Base-by-base conservation (phyloP, 2,113 vertebrate species). In the Cyprinodon variegatus region DNA sequence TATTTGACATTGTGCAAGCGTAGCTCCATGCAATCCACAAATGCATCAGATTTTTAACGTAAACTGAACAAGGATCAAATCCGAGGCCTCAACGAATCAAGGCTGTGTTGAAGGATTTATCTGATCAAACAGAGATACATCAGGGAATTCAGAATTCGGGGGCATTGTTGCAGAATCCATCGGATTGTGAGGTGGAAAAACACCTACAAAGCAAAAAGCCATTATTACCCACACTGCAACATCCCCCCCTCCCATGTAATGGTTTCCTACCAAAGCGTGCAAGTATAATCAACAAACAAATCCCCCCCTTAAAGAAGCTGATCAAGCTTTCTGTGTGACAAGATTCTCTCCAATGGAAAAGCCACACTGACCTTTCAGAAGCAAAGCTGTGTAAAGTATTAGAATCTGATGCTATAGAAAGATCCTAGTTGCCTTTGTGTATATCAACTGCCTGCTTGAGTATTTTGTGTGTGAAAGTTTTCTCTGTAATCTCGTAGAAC, bases 361-460 rank as follows among this genome's bases (percentile, higher is more conserved):
- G 94, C 95, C 96, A 96, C 95, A 91, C 89, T 93, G 94, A 95
- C 94, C 96, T 95, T 96, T 94, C 94, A 59, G 94, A 84, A 96
- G 95, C 95, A 95, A 96, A 96, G 96, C 96, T 96, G 96, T 98
- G 97, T 97, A 94, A 96, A 97, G 95, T 96, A 95, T 96, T 97
- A 97, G 96, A 97, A 96, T 96, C 96, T 93, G 95, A 98, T 96
- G 96, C 96, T 97, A 96, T 97, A 97, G 97, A 97, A 96, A 95
- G 96, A 98, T 97, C 97, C 97, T 97, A 97, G 98, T 97, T 99
- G 97, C 98, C 98, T 99, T 99, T 96, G 97, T 98, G 97, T 97
- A 96, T 96, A 97, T 96, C 96, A 96, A 96, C 96, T 97, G 97
- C 97, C 98, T 97, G 97, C 97, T 98, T 99, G 96, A 97, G 96